Base-by-base conservation (phyloP, 2,113 vertebrate genomes). In the Microtus richardsoni region DNA sequence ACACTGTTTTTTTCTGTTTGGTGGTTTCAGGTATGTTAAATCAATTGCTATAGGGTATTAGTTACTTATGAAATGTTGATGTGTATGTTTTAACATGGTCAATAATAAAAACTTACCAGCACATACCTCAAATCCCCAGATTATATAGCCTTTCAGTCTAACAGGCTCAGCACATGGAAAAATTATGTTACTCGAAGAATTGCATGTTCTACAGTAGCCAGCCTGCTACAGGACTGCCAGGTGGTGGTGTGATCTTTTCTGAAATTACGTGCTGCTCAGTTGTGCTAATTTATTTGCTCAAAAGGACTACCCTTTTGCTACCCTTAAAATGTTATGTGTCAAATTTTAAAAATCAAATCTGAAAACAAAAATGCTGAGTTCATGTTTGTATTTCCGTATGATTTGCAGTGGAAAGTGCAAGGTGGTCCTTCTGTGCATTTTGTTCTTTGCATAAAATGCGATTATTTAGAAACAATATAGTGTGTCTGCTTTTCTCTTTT, bases 401-500 rank as follows among this genome's bases (percentile, higher is more conserved):
- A 95, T 54, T 98, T 96, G 91, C 97, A 97, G 92, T 85, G 80
- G 90, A 94, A 97, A 96, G 79, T 94, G 85, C 97, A 97, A 98
- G 97, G 90, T 94, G 89, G 14, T 95, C 60, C 92, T 93, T 94
- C 91, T 92, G 92, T 39, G 24, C 58, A 4, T 26, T 83, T 89
- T 93, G 62, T 68, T 98, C 94, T 96, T 91, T 97, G 86, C 62
- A 90, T 89, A 80, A 85, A 95, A 98, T 94, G 60, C 73, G 86
- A 94, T 97, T 86, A 93, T 64, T 97, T 70, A 14, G 58, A 95
- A 97, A 98, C 96, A 98, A 98, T 97, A 97, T 19, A 58, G 17
- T 58, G 86, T 91, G 93, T 95, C 95, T 94, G 94, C 96, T 97
- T 98, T 97, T 97, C 97, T 83, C 96, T 97, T 98, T 97, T 97